Base-by-base conservation (phyloP, 2,113 vertebrate genomes). In the Pterocles gutturalis region DNA sequence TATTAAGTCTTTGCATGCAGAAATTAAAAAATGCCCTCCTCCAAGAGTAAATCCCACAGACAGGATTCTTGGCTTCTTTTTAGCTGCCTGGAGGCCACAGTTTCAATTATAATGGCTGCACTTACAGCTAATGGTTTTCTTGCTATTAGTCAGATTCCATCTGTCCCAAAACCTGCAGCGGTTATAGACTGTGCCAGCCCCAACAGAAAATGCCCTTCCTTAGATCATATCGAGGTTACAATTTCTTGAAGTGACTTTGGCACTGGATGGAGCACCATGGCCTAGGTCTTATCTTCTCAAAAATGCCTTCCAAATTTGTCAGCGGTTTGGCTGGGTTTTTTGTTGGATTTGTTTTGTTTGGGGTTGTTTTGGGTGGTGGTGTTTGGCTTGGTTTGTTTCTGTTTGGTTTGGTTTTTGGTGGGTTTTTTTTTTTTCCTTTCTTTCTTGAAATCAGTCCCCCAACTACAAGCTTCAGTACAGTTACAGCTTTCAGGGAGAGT, bases 81-180 rank as follows among this genome's bases (percentile, higher is more conserved):
- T 55, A 72, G 60, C 24, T 81, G 85, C 82, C 96, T 55, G 54
- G 70, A 92, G 85, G 88, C 75, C 61, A 61, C 45, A 1, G 14
- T 75, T 95, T 84, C 86, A 93, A 81, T 94, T 93, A 54, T 15
- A 84, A 61, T 0, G 3, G 80, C 69, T 78, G 77, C 53, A 45
- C 80, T 93, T 38, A 25, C 4, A 64, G 67, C 67, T 95, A 89
- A 90, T 69, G 54, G 78, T 55, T 92, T 92, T 78, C 77, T 82
- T 92, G 88, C 72, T 87, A 64, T 90, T 91, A 89, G 78, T 89
- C 87, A 91, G 89, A 67, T 67, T 75, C 90, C 95, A 88, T 90
- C 95, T 87, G 88, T 79, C 90, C 92, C 43, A 60, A 62, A 89
- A 53, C 65, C 60, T 62, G 67, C 60, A 60, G 34, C 41, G 38